Evolutionary conservation across 2,113 vertebrate species (phyloP).

Genomic region (Cyphomyrus discorhynchus): DNA sequence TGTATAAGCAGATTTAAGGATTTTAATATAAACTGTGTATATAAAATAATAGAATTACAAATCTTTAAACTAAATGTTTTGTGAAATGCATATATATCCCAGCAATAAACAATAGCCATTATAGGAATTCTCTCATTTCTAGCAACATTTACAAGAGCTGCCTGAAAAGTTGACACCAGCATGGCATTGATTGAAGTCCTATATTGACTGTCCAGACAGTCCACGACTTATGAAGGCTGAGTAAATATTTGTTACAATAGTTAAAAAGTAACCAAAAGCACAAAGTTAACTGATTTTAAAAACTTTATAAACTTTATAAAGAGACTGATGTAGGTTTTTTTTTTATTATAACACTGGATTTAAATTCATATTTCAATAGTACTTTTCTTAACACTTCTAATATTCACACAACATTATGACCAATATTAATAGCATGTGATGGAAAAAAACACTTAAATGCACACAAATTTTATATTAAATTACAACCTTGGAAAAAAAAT

Average conservation of each 20-base stretch:
- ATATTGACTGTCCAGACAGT: slow-evolving; percentile 15
- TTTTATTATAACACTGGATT: background rate
- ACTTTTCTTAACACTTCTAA: background rate
- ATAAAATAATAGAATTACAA: background rate
- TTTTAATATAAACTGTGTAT: background rate
- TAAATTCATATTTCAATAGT: background rate
- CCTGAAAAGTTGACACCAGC: background rate
- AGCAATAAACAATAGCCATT: background rate
- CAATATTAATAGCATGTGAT: background rate
- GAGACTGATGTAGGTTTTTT: background rate
- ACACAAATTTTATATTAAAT: background rate
- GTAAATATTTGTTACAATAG: slow-evolving; percentile 76
- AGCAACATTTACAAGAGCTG: background rate
- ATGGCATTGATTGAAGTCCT: background rate
- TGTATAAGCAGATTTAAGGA: background rate
- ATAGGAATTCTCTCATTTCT: background rate
- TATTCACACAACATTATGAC: background rate
- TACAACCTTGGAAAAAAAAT: background rate
- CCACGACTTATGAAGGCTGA: slow-evolving; percentile 46
- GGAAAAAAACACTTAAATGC: background rate
- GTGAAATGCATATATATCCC: background rate
- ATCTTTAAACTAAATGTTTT: background rate
- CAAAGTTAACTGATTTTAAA: background rate
- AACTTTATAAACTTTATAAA: background rate
- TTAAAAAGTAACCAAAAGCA: slow-evolving; percentile 72